phyloP scores from a whole-genome alignment of 2,888 invertebrate genomes.

The Heliothis peltigera region DNA sequence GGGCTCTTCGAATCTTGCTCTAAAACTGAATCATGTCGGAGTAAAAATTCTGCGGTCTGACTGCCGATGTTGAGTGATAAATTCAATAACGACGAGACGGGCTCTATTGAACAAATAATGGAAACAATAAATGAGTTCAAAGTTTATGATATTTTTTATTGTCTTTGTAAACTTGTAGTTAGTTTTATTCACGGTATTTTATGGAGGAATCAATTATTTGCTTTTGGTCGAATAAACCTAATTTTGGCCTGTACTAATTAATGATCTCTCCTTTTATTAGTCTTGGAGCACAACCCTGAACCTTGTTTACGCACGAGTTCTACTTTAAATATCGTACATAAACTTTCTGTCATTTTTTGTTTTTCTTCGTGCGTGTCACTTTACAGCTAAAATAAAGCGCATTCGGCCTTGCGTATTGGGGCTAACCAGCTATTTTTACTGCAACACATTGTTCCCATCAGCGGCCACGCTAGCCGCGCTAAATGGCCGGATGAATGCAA shows the following conservation, averaged over 20 bases:
- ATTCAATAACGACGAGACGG: slow-evolving; percentile 22
- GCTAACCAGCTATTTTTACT: slow-evolving; percentile 75
- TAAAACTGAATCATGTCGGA: slow-evolving; percentile 44
- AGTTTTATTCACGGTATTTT: slow-evolving; percentile 4
- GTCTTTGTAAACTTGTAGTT: slow-evolving; percentile 2
- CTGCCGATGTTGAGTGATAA: slow-evolving; percentile 30
- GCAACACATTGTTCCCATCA: slow-evolving; percentile 64
- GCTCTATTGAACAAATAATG: slow-evolving; percentile 14
- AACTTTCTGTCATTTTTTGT: slow-evolving; percentile 19
- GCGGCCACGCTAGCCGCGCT: slow-evolving; percentile 20
- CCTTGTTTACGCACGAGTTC: slow-evolving; percentile 16
- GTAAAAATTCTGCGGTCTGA: slow-evolving; percentile 40
- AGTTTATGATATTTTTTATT: slow-evolving; percentile 15
- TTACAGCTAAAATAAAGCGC: slow-evolving; percentile 68
- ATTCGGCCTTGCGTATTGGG: slow-evolving; percentile 69
- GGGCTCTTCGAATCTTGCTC: slow-evolving; percentile 32
- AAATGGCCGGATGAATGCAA: slow-evolving; percentile 31
- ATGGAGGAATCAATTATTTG: background rate
- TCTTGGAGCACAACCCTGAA: slow-evolving; percentile 2
- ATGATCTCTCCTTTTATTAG: no score
- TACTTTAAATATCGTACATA: slow-evolving; percentile 16
- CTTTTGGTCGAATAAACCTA: background rate
- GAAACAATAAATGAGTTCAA: slow-evolving; percentile 10
- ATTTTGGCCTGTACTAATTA: background rate
- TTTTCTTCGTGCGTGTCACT: slow-evolving; percentile 51